Percentiles rank a stretch among this genome's conserved stretches.
Conservation (phyloP, 2,888 invertebrate genomes). For the Nomada fabriciana region DNA sequence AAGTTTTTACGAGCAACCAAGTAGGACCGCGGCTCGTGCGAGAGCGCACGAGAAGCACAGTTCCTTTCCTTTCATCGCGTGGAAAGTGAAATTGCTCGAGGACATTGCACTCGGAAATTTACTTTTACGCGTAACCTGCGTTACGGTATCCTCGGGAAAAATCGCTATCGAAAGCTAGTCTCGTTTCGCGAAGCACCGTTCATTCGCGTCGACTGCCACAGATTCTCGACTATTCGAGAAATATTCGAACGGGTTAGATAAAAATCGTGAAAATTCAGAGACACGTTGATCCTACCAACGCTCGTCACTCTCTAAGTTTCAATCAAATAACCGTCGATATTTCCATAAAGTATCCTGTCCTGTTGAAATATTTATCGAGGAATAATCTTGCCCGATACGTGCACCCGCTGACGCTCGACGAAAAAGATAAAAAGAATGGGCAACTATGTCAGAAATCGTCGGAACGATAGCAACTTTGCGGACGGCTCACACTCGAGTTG, state of each 20-base stretch:
- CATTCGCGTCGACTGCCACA: not conserved
- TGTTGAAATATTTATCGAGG: too few species aligned
- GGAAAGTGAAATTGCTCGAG: slow-evolving; percentile 64
- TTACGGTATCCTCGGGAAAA: slow-evolving; percentile 38
- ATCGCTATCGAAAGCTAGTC: slow-evolving; percentile 33
- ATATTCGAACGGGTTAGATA: too few species aligned
- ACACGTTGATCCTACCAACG: too few species aligned
- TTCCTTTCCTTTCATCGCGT: slow-evolving; percentile 56
- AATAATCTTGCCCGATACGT: too few species aligned
- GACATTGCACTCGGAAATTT: slow-evolving; percentile 58
- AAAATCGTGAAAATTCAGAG: too few species aligned
- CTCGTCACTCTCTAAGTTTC: too few species aligned
- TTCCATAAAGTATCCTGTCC: too few species aligned
- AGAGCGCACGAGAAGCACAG: slow-evolving; percentile 47
- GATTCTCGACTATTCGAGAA: too few species aligned
- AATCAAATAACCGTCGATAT: too few species aligned
- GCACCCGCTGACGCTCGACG: too few species aligned
- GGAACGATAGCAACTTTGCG: not conserved
- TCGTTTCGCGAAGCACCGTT: not conserved
- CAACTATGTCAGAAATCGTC: too few species aligned
- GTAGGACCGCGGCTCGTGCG: slow-evolving; percentile 10
- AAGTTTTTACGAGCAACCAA: slow-evolving; percentile 29
- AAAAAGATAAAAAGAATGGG: too few species aligned
- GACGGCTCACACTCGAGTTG: not conserved
- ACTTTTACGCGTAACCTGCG: slow-evolving; percentile 60